Percentiles rank a stretch among this genome's conserved stretches.
phyloP scores from a whole-genome alignment of 1,140 invertebrate species.

The Hesperophylax magnus region DNA sequence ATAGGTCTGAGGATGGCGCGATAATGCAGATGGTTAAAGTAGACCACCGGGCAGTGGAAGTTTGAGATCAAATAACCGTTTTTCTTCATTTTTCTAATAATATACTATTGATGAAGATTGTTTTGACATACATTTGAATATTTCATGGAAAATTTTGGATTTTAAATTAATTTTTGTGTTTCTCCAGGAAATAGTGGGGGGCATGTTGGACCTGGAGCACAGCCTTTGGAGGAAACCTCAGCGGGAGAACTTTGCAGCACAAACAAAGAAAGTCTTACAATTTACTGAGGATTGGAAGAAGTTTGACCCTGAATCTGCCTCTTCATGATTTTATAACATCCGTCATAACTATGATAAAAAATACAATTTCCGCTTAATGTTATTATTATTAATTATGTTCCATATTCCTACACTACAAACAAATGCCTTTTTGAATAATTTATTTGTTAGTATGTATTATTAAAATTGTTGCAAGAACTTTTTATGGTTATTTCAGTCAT shows the following conservation, averaged over 20 bases:
- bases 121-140: no score
- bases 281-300: slow-evolving; percentile 67
- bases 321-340: neutral
- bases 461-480: no score
- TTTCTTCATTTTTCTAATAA: neutral
- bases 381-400: no score
- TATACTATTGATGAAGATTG: neutral
- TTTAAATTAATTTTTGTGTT: slow-evolving; percentile 28
- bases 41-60: no score
- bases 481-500: no score
- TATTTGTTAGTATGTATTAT: no score
- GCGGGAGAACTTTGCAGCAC: slow-evolving; percentile 72
- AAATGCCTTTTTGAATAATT: no score
- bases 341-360: neutral
- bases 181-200: slow-evolving; percentile 92
- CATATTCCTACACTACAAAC: no score
- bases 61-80: no score
- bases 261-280: slow-evolving; percentile 67
- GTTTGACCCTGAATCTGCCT: slow-evolving; percentile 58
- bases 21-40: no score
- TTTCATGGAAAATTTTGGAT: neutral
- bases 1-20: no score
- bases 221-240: slow-evolving; percentile 86
- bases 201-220: slow-evolving; percentile 92
- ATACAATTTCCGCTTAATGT: no score